Base-by-base conservation (phyloP, 2,797 vertebrate species). In the Enteromius thamalakanensis region DNA sequence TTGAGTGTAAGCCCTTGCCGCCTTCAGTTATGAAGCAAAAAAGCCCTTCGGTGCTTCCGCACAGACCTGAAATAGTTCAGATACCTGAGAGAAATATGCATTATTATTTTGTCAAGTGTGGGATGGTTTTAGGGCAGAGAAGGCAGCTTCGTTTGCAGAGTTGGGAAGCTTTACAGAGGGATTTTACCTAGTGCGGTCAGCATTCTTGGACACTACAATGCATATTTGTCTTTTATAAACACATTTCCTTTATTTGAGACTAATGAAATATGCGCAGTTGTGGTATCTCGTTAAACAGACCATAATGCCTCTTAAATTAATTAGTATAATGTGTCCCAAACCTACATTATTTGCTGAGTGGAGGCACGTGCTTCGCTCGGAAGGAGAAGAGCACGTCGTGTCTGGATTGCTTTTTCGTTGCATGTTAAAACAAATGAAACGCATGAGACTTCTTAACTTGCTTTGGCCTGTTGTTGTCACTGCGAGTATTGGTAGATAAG, bases 81-180 rank as follows among this genome's bases (percentile, higher is more conserved):
- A 76, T 82, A 40, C 80, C 80, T 82, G 80, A 65, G 71, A 82
- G 80, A 76, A 76, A 82, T 65, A 76, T 82, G 71, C 70, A 76
- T 67, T 65, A 67, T 82, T 67, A 67, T 76, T 75, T 53, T 81
- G 58, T 65, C 71, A 75, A 53, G 71, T 76, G 70, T 55, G 32
- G 53, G 79, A 34, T 71, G 53, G 55, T 81, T 62, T 82, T 67
- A 75, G 71, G 80, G 71, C 71, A 76, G 32, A 76, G n/a, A 62
- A 67, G 45, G 71, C 34, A 26, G 55, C 71, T 82, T 81, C 58
- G 53, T 72, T n/a, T 32, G 21, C 58, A 4, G 8, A 26, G 21
- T 37, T 37, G 21, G 8, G 21, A 42, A 26, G 79, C 11, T 42
- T 64, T 23, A 51, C 45, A 51, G 32, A 29, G 70, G 32, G 47